Percentiles rank a stretch among this genome's conserved stretches.
Conservation (phyloP, 2,797 vertebrate species). For the Xenopus petersii region DNA sequence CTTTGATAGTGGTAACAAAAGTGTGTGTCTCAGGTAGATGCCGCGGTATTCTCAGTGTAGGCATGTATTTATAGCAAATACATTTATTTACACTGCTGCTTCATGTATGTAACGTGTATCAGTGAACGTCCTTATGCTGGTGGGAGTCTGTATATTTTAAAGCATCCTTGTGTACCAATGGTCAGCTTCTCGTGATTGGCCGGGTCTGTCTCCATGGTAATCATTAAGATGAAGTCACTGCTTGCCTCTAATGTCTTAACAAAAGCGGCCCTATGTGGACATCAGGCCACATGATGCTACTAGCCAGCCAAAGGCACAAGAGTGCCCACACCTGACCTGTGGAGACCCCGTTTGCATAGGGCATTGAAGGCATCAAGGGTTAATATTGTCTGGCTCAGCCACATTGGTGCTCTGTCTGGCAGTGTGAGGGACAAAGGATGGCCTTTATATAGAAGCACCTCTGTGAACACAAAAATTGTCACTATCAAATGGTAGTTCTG, state of each 20-base stretch:
- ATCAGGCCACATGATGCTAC: slow-evolving; percentile 7
- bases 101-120: not conserved
- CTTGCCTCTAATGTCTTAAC: slow-evolving; percentile 26
- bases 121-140: not conserved
- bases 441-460: too few relatives aligned
- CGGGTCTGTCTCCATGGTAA: slow-evolving; percentile 38
- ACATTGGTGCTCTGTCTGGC: too few relatives aligned
- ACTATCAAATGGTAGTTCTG: too few relatives aligned
- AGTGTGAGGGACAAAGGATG: too few relatives aligned
- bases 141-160: not conserved
- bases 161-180: slow-evolving; percentile 12
- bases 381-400: not conserved
- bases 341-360: not conserved
- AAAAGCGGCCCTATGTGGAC: slow-evolving; percentile 16
- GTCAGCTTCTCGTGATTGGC: slow-evolving; percentile 36
- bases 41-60: too few relatives aligned
- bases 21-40: too few relatives aligned
- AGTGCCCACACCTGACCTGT: not conserved
- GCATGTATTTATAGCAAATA: too few relatives aligned
- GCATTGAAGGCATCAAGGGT: not conserved
- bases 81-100: too few relatives aligned
- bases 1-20: too few relatives aligned
- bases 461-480: too few relatives aligned
- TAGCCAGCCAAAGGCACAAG: not conserved
- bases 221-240: slow-evolving; percentile 32